A percentile compares a stretch with the other conserved stretches of the same genome.
These are phyloP conservation scores for Andricus quercusramuli DNA, from an alignment of 2,888 invertebrate genomes.

Conservation along the genomic window DNA sequence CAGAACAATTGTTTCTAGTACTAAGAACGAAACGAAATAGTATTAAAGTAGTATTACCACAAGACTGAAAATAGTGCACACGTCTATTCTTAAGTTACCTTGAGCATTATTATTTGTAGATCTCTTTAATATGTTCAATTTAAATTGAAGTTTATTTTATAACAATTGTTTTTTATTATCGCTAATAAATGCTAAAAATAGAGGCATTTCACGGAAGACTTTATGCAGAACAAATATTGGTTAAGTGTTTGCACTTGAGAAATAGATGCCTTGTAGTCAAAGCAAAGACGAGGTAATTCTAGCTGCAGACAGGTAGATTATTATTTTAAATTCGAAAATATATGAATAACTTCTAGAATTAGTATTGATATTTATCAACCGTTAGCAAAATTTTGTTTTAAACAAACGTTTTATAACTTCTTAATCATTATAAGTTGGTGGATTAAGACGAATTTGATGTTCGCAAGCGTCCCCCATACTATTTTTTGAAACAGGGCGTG, in stretches of 20 bases:
- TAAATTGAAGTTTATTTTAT: not conserved
- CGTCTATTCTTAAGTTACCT: slow-evolving; percentile 51
- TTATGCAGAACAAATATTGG: not conserved
- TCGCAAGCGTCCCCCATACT: too few relatives aligned
- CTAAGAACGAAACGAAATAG: slow-evolving; percentile 58
- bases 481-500: too few relatives aligned
- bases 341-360: not conserved
- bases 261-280: not conserved
- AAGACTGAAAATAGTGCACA: slow-evolving; percentile 70
- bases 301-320: not conserved
- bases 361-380: too few relatives aligned
- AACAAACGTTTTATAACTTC: too few relatives aligned
- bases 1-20: slow-evolving; percentile 11
- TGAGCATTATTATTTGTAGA: not conserved
- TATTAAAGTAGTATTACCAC: slow-evolving; percentile 74
- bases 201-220: not conserved
- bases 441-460: too few relatives aligned
- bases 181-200: not conserved
- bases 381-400: not conserved
- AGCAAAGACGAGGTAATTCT: not conserved
- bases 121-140: not conserved
- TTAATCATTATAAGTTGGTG: too few relatives aligned
- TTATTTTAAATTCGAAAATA: not conserved
- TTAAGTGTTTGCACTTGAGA: not conserved
- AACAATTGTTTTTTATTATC: not conserved